A percentile compares a stretch with the other conserved stretches of the same genome.
Evolutionary conservation across 2,888 invertebrate species (phyloP).

Genomic region (Dicycla oo): DNA sequence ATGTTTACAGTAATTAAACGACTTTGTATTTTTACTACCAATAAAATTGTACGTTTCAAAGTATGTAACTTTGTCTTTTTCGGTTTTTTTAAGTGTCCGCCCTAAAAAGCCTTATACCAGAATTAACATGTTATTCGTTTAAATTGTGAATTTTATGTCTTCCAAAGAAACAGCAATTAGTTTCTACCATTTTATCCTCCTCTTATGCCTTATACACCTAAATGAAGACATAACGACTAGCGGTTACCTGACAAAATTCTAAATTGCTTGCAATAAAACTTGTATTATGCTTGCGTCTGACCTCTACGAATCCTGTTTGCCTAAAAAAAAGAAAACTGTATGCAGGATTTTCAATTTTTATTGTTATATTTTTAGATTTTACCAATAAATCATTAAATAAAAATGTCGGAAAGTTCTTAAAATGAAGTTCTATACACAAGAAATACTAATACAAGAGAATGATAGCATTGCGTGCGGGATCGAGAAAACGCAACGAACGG

Average conservation of each 20-base stretch:
- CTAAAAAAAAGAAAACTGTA: constrained; percentile 42
- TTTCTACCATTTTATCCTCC: constrained; percentile 39
- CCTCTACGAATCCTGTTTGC: constrained; percentile 50
- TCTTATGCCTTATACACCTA: constrained; percentile 29
- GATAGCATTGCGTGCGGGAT: constrained; percentile 61
- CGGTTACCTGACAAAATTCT: constrained; percentile 54
- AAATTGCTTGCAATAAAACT: constrained; percentile 59
- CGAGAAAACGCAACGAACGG: constrained; percentile 68
- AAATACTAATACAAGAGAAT: constrained; percentile 38
- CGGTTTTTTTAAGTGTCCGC: neutral
- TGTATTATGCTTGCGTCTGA: constrained; percentile 42
- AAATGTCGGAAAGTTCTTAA: constrained; percentile 53
- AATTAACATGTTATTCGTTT: neutral
- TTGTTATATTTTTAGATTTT: neutral
- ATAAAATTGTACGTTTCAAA: neutral
- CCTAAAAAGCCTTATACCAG: neutral
- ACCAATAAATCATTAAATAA: constrained; percentile 26
- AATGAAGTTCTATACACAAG: constrained; percentile 54
- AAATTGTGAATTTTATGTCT: neutral
- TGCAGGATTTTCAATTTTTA: constrained; percentile 20
- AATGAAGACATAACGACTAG: constrained; percentile 47
- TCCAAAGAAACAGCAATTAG: constrained; percentile 33
- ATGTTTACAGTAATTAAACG: neutral
- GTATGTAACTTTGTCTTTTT: constrained; percentile 2
- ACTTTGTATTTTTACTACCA: neutral